Percentiles rank a stretch among this genome's conserved stretches.
These are phyloP conservation scores for Prionailurus bengalensis DNA, from an alignment of 2,113 vertebrate genomes.

Conservation along the genomic window DNA sequence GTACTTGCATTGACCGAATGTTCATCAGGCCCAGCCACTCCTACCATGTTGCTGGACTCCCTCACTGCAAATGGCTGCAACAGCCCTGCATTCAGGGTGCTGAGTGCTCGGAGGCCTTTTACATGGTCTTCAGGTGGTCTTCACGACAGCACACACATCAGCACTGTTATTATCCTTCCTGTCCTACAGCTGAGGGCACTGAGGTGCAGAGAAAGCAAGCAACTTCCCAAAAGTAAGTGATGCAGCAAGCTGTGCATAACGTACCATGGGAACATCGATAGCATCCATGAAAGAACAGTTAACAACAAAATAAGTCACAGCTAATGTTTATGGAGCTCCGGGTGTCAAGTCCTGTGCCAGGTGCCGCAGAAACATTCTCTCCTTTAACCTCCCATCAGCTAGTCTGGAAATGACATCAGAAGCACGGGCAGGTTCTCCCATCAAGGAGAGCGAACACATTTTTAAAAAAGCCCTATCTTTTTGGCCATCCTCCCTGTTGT, in stretches of 20 bases:
- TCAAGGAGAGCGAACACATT: neutral
- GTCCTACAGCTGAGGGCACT: neutral
- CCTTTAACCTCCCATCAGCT: neutral
- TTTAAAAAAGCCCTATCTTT: neutral
- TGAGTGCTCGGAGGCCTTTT: neutral
- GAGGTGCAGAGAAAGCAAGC: neutral
- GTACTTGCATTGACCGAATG: neutral
- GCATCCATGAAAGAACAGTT: neutral
- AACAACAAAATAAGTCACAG: neutral
- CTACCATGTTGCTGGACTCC: accelerated
- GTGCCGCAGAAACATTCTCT: neutral
- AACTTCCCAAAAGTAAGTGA: neutral
- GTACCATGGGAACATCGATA: no score
- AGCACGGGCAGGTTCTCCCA: neutral
- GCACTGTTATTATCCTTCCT: neutral
- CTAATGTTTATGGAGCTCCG: neutral
- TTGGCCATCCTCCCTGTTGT: neutral
- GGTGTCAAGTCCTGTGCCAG: neutral
- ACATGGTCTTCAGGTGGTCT: no score
- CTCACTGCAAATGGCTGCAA: neutral
- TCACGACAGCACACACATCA: accelerated
- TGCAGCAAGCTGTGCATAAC: neutral
- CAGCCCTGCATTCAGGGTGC: neutral
- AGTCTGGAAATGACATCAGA: neutral
- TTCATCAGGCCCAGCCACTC: neutral